A percentile compares a stretch with the other conserved stretches of the same genome.
Conservation (phyloP, 2,888 invertebrate species). For the Geotrupes spiniger region DNA sequence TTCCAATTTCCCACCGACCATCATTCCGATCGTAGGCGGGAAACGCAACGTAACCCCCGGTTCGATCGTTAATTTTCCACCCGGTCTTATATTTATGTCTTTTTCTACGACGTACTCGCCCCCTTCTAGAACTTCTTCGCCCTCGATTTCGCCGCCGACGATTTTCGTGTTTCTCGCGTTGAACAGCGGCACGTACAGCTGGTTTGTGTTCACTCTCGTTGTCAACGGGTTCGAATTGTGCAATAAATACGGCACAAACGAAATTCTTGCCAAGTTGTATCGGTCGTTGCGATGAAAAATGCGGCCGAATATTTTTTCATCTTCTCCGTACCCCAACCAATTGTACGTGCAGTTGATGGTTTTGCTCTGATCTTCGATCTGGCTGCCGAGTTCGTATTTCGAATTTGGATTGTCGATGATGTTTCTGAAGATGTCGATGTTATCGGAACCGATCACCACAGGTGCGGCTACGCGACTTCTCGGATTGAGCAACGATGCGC, state of each 20-base stretch:
- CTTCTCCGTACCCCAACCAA: slow-evolving; percentile 82
- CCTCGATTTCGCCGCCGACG: slow-evolving; percentile 92
- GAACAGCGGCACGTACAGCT: slow-evolving; percentile 77
- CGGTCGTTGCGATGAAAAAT: slow-evolving; percentile 85
- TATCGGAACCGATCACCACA: slow-evolving; percentile 86
- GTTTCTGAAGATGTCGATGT: slow-evolving; percentile 85
- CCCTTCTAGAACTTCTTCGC: slow-evolving; percentile 74
- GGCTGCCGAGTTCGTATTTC: slow-evolving; percentile 92
- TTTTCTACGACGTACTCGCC: slow-evolving; percentile 89
- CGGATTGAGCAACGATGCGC: slow-evolving; percentile 74
- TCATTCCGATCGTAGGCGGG: slow-evolving; percentile 91
- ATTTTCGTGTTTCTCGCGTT: slow-evolving; percentile 61
- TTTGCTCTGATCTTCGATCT: slow-evolving; percentile 91
- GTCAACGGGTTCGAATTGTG: slow-evolving; percentile 89
- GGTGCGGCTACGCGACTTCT: slow-evolving; percentile 91
- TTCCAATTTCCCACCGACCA: slow-evolving; percentile 90
- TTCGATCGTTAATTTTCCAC: slow-evolving; percentile 84
- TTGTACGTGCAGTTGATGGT: slow-evolving; percentile 91
- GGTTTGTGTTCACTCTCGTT: slow-evolving; percentile 73
- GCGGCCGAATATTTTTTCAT: slow-evolving; percentile 69
- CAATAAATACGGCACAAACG: slow-evolving; percentile 86
- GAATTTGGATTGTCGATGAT: slow-evolving; percentile 89
- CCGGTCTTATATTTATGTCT: slow-evolving; percentile 92
- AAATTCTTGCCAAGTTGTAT: slow-evolving; percentile 90
- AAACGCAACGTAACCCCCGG: slow-evolving; percentile 88